Percentiles rank a stretch among this genome's conserved stretches.
Conservation (phyloP, 2,113 vertebrate species). For the Megaptera novaeangliae region DNA sequence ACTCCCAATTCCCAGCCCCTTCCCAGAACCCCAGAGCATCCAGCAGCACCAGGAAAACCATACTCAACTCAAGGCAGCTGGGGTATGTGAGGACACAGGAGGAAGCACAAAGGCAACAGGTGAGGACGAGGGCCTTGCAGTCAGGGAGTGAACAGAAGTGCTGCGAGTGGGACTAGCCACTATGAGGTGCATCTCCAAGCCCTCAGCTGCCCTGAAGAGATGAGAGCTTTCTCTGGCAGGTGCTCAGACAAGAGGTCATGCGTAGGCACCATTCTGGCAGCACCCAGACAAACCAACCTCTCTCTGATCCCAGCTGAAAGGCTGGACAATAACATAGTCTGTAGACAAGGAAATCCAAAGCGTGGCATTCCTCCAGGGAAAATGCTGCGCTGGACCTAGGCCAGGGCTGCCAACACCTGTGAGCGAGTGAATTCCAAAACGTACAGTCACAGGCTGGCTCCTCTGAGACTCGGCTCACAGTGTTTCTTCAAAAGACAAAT, state of each 20-base stretch:
- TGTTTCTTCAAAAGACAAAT: accelerated
- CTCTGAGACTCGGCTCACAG: background rate
- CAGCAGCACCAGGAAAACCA: background rate
- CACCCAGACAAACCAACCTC: background rate
- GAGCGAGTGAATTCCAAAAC: background rate
- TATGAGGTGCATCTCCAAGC: background rate
- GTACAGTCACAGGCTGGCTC: background rate
- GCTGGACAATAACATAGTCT: slow-evolving; percentile 14
- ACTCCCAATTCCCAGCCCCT: accelerated
- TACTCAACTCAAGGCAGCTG: background rate
- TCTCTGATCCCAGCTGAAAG: background rate
- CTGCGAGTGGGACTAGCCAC: background rate
- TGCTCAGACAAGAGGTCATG: background rate
- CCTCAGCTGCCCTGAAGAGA: background rate
- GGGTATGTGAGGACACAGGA: background rate
- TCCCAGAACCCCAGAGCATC: background rate
- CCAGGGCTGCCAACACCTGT: slow-evolving; percentile 28
- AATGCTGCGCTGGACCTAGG: background rate
- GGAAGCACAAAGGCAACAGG: background rate
- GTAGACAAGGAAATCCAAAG: slow-evolving; percentile 52
- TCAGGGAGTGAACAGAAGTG: background rate
- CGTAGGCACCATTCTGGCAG: background rate
- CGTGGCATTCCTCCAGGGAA: slow-evolving; percentile 35
- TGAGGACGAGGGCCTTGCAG: background rate
- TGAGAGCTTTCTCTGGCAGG: background rate